phyloP scores from a whole-genome alignment of 2,797 vertebrate species.

The Rhynchonycteris naso region DNA sequence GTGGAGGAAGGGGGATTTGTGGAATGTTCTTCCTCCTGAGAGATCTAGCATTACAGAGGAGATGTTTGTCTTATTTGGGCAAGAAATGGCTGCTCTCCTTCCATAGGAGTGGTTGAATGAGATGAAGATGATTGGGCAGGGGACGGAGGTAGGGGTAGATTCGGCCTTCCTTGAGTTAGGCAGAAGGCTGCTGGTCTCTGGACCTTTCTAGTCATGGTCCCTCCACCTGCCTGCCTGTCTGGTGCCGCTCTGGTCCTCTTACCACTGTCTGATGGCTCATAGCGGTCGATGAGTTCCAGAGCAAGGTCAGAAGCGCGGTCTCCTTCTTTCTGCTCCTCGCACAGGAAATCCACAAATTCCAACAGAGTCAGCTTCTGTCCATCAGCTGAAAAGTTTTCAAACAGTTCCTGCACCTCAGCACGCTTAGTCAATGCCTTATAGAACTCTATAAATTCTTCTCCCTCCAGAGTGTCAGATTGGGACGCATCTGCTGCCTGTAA shows the following conservation, averaged over 20 bases:
- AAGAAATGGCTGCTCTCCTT: neutral
- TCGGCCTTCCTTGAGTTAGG: neutral
- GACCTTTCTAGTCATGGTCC: neutral
- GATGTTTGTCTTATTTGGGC: neutral
- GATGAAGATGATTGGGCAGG: neutral
- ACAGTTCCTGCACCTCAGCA: slow-evolving; percentile 92
- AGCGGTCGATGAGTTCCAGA: slow-evolving; percentile 90
- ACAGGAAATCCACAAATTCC: slow-evolving; percentile 94
- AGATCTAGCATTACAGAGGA: neutral
- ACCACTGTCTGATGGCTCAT: slow-evolving; percentile 95
- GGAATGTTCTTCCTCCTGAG: neutral
- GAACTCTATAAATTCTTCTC: slow-evolving; percentile 95
- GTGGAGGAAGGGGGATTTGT: neutral
- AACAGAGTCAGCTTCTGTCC: slow-evolving; percentile 91
- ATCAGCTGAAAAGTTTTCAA: slow-evolving; percentile 93
- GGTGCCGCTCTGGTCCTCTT: slow-evolving; percentile 48
- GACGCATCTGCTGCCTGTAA: slow-evolving; percentile 93
- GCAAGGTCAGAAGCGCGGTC: slow-evolving; percentile 87
- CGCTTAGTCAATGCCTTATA: slow-evolving; percentile 96
- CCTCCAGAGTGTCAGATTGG: slow-evolving; percentile 90
- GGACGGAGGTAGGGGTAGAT: neutral
- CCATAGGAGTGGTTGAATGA: neutral
- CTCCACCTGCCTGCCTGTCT: rapidly evolving
- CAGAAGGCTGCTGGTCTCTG: neutral
- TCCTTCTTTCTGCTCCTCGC: slow-evolving; percentile 90